Evolutionary conservation across 2,113 vertebrate species (phyloP), one percentile per base, ranked within the genome.

Genomic region (Rattus rattus): DNA sequence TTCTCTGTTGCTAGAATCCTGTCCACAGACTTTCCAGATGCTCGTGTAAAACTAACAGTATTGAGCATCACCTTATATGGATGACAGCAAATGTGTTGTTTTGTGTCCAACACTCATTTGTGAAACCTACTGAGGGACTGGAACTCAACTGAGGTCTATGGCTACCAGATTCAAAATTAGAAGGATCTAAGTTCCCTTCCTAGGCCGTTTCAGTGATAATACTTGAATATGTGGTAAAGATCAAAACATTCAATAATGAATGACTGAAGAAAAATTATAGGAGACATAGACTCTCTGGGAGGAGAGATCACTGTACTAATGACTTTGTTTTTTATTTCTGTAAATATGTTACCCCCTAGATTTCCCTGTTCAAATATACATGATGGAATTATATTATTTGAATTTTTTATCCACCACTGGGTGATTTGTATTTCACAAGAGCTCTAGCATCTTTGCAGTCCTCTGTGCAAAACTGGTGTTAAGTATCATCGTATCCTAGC

Each of bases 401-500:
- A 80, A 61, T 95, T 96, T 65, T 96, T 96, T 2, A 73, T 80
- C 61, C 91, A 89, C 93, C 9, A n/a, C 9, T 93, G 73, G 3
- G 20, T 90, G 19, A 69, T 91, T 92, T 93, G 17, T 75, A 94
- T 88, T 94, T 81, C 10, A 92, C n/a, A 87, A 84, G 22, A 93
- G 1, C 28, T 90, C 7, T 49, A 11, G 77, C 6, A 22, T 5
- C 47, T 81, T 70, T 83, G 90, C 88, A 95, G 14, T 33, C 14
- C 3, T 83, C 19, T 89, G 7, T 77, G 11, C 30, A 94, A 83
- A 84, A 36, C 10, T 75, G 20, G 7, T 73, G 5, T 13, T 13
- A 22, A 26, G 76, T 7, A 72, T 20, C 33, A 11, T 90, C 67
- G 59, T 5, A 36, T 81, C 80, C 43, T 63, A 89, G 20, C 4